Base-by-base conservation (phyloP, 2,113 vertebrate genomes). In the Dicaeum eximium region DNA sequence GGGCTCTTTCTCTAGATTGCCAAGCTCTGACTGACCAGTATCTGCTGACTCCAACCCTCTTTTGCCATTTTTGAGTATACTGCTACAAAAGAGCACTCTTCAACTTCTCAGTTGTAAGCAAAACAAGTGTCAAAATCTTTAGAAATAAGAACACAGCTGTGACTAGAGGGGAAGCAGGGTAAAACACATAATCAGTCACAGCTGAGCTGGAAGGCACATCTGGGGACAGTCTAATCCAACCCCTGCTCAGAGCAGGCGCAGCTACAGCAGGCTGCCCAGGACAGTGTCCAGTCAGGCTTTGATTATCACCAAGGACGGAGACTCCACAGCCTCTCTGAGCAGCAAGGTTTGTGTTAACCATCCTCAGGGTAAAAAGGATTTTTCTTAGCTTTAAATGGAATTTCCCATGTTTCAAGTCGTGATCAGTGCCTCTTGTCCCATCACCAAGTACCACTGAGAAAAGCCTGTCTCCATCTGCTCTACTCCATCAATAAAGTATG, bases 251-350 rank as follows among this genome's bases (percentile, higher is more conserved):
- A 38, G 23, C 84, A 82, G n/a, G 6, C 7, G 21, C 62, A 83
- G 64, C 19, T 71, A 20, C 53, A 50, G 28, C 53, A 84, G 27
- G 21, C 37, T 90, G 35, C 30, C 28, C 48, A 86, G 58, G 44
- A n/a, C 1, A 0, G 22, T 23, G 23, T 38, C 54, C 51, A 53
- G 31, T 3, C 1, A 2, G 37, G 31, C 27, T 73, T 13, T 72
- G 62, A 66, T 7, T n/a, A 44, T 5, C 45, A 77, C 33, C 57
- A 79, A 42, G 23, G 25, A 66, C 6, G 5, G 35, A 71, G 33
- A 70, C 24, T 62, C 33, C 28, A 61, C 21, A 86, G 33, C 15
- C 38, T 19, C 27, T 47, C 66, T 53, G 31, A 51, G 22, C 47
- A 92, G 73, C 7, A 11, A 3, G 8, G 38, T 77, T 60, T 84